Evolutionary conservation across 2,797 vertebrate genomes (phyloP).

Genomic region (Masticophis lateralis): DNA sequence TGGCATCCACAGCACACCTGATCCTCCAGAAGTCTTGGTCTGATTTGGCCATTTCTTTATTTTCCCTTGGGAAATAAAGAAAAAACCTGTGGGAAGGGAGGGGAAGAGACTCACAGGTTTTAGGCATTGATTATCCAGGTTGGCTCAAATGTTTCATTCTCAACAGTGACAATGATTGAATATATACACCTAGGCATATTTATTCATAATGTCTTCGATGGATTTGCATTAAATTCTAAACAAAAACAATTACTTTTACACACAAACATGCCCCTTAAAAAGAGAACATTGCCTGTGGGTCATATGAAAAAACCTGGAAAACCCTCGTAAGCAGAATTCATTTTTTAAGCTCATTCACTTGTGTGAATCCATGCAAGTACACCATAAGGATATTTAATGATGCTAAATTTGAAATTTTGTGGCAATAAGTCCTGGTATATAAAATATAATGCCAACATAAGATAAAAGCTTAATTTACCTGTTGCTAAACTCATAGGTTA

Average conservation of each 20-base stretch:
- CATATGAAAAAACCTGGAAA: background rate
- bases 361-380: background rate
- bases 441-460: background rate
- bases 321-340: background rate
- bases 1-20: background rate
- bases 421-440: background rate
- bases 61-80: background rate
- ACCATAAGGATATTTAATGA: background rate
- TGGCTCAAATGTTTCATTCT: background rate
- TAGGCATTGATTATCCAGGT: background rate
- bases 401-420: background rate
- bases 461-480: background rate
- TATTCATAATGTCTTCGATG: background rate
- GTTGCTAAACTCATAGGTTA: background rate
- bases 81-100: background rate
- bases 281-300: background rate
- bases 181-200: background rate
- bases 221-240: background rate
- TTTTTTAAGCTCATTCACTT: fast-evolving
- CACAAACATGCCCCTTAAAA: background rate
- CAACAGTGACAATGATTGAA: background rate
- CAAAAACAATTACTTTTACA: background rate
- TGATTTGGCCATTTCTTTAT: background rate
- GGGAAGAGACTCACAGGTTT: background rate
- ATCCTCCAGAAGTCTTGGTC: background rate